These are phyloP conservation scores for Drosophila aldrichi DNA, from an alignment of 2,888 invertebrate genomes.

Conservation along the genomic window DNA sequence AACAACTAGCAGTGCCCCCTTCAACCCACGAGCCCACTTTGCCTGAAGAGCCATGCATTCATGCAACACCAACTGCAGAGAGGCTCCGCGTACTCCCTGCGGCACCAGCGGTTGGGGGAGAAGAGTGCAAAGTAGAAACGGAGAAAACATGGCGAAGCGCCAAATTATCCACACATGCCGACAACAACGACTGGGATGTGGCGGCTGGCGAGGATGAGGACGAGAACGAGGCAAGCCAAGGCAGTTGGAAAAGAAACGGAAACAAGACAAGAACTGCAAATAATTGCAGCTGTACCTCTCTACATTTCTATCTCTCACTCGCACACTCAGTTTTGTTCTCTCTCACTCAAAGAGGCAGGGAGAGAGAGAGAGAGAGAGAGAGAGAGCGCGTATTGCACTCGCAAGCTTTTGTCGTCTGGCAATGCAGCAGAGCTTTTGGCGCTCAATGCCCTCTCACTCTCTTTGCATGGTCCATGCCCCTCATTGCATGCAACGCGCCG, in stretches of 20 bases:
- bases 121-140: slow-evolving; percentile 37
- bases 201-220: slow-evolving; percentile 9
- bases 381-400: slow-evolving; percentile 60
- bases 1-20: not conserved
- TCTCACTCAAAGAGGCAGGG: slow-evolving; percentile 4
- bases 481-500: slow-evolving; percentile 60
- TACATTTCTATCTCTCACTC: slow-evolving; percentile 10
- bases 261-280: slow-evolving; percentile 75
- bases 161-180: slow-evolving; percentile 81
- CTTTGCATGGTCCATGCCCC: slow-evolving; percentile 23
- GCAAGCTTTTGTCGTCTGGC: slow-evolving; percentile 57
- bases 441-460: slow-evolving; percentile 26
- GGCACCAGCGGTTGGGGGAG: slow-evolving; percentile 7
- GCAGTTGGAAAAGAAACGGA: slow-evolving; percentile 60
- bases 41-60: slow-evolving; percentile 55
- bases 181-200: slow-evolving; percentile 23
- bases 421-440: slow-evolving; percentile 67
- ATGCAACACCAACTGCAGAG: slow-evolving; percentile 63
- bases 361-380: slow-evolving; percentile 6
- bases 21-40: not conserved
- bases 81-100: slow-evolving; percentile 37
- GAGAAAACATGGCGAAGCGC: slow-evolving; percentile 82
- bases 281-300: slow-evolving; percentile 68
- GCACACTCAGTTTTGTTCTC: not conserved
- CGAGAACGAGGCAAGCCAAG: slow-evolving; percentile 22